Evolutionary conservation across 92 coral and sea anemone genomes (phyloP), one percentile per base, ranked within the genome.

Genomic region (Isaurus tuberculatus): DNA sequence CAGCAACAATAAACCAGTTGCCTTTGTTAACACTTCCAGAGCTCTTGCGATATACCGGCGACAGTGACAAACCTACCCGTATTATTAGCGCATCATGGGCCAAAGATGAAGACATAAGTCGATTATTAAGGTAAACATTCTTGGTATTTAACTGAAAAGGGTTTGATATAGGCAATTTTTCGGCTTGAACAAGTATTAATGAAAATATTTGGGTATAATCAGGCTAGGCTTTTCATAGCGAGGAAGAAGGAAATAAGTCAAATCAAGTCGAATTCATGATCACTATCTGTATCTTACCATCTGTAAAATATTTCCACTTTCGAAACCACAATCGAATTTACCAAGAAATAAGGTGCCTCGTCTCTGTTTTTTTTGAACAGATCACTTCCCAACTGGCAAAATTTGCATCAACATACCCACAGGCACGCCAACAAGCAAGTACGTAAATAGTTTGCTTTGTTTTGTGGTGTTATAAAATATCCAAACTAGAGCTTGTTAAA

Each of bases 61-160:
- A 93, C 2, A 83, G 93, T 20, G 97, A 93, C 77, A 93, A 86
- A 58, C 88, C 92, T 55, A 94, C 99, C 23, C 90, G 91, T 26
- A 92, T 96, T 32, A 92, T 96, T 83, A 96, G 99, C 73, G 99
- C 94, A 26, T 90, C 95, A 0, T 96, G 99, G 99, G 90, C 99
- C 22, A 96, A 96, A 71, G 99, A 96, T 71, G 99, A 96, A 34
- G 99, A 96, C 42, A 96, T 96, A 30, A 96, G 99, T 86, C 93
- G 99, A 34, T 90, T 95, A 33, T 73, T 96, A 28, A 95, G 98
- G 98, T 95, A 90, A 8, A 51, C 17, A 11, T 3, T n/a, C n/a
- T 37, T n/a, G 37, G 29, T 2, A 2, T 3, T 55, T 19, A 6
- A 17, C 26, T 5, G 25, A 55, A 9, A 55, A 4, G 23, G 28